These are phyloP conservation scores for Phalacrocorax aristotelis DNA, from an alignment of 2,113 vertebrate species.

Conservation along the genomic window DNA sequence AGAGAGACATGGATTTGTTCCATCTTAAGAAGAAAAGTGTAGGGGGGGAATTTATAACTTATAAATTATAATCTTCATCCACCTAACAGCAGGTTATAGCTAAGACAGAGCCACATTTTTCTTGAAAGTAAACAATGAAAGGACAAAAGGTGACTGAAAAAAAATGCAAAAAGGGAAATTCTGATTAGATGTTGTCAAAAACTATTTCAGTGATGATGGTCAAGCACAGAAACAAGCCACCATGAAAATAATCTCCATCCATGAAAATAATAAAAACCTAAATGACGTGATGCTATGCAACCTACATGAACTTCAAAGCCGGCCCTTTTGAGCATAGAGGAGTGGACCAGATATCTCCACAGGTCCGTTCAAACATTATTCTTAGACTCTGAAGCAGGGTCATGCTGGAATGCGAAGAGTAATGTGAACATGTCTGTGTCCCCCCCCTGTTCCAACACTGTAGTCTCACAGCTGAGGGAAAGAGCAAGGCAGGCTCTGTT, in stretches of 20 bases:
- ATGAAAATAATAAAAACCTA: neutral
- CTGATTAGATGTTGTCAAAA: neutral
- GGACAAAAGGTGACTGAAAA: neutral
- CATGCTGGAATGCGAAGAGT: neutral
- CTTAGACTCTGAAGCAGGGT: neutral
- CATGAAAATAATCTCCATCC: neutral
- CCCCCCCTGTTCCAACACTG: neutral
- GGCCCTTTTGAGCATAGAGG: neutral
- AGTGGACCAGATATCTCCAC: neutral
- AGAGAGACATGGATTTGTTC: neutral
- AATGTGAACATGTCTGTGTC: fast-evolving
- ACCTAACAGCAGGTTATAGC: neutral
- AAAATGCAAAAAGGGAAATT: neutral
- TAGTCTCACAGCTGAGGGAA: neutral
- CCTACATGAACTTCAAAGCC: neutral
- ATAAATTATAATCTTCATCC: neutral
- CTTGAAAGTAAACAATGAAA: neutral
- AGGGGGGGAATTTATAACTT: neutral
- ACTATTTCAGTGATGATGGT: neutral
- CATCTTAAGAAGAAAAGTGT: neutral
- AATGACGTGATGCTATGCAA: neutral
- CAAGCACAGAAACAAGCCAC: neutral
- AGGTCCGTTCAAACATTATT: neutral
- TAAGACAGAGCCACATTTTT: neutral
- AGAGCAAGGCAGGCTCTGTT: neutral